phyloP scores from a whole-genome alignment of 2,888 invertebrate species.

The Plutella xylostella region DNA sequence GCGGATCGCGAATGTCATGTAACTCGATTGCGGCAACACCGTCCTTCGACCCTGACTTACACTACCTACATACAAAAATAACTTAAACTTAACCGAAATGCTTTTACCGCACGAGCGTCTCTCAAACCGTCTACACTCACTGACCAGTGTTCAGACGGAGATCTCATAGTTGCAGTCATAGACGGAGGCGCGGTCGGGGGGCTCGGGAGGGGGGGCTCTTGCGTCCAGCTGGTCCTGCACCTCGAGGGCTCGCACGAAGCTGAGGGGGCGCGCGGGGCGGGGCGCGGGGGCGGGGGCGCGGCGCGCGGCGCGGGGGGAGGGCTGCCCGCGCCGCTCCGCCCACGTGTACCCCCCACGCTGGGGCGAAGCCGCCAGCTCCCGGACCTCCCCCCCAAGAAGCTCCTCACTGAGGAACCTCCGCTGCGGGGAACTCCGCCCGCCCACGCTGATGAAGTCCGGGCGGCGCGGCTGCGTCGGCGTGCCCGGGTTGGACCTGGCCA shows the following conservation, averaged over 20 bases:
- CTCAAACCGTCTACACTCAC: neutral
- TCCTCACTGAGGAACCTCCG: conserved; percentile 86
- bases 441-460: conserved; percentile 88
- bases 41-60: neutral
- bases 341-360: conserved; percentile 72
- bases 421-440: conserved; percentile 74
- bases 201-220: conserved; percentile 62
- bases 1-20: neutral
- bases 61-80: neutral
- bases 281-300: conserved; percentile 44
- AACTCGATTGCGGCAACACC: neutral
- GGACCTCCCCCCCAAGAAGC: conserved; percentile 81
- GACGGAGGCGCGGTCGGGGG: conserved; percentile 88
- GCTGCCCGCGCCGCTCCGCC: conserved; percentile 72
- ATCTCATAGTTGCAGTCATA: conserved; percentile 97
- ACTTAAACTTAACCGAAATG: neutral
- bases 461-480: conserved; percentile 91
- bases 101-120: neutral
- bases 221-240: conserved; percentile 91
- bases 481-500: conserved; percentile 89
- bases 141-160: conserved; percentile 61
- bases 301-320: conserved; percentile 37
- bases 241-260: conserved; percentile 89
- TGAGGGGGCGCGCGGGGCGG: conserved; percentile 78
- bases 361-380: conserved; percentile 89